Evolutionary conservation across 2,888 invertebrate species (phyloP).

Genomic region (Calliphora vomitoria): DNA sequence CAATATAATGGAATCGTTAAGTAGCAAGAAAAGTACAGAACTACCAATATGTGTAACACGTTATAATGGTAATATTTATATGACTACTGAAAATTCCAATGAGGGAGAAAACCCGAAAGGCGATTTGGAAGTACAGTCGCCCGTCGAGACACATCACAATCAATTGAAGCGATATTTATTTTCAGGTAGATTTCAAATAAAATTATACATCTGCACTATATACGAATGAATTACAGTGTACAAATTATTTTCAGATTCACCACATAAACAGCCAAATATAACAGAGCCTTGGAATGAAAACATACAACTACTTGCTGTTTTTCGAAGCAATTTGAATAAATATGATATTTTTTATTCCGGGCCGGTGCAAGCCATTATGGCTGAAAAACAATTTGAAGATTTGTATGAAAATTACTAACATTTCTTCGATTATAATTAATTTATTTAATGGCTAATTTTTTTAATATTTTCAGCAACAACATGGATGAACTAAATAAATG

Average conservation of each 20-base stretch:
- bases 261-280: too few relatives aligned
- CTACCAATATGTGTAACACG: not conserved
- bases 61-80: conserved; percentile 30
- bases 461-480: not conserved
- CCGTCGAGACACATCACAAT: too few relatives aligned
- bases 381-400: not conserved
- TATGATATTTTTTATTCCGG: conserved; percentile 39
- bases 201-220: too few relatives aligned
- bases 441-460: too few relatives aligned
- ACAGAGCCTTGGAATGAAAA: too few relatives aligned
- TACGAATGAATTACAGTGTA: too few relatives aligned
- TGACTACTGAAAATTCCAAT: not conserved
- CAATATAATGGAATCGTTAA: not conserved
- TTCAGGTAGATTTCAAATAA: too few relatives aligned
- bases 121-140: too few relatives aligned
- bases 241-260: too few relatives aligned
- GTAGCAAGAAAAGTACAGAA: not conserved
- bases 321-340: conserved; percentile 5
- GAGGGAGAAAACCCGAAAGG: not conserved
- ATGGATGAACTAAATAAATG: conserved; percentile 5
- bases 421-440: too few relatives aligned
- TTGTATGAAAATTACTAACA: not conserved
- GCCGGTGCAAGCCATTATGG: conserved; percentile 27
- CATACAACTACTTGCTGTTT: not conserved
- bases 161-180: too few relatives aligned